Conservation (phyloP, 2,888 invertebrate genomes). For the Cantharis nigra region DNA sequence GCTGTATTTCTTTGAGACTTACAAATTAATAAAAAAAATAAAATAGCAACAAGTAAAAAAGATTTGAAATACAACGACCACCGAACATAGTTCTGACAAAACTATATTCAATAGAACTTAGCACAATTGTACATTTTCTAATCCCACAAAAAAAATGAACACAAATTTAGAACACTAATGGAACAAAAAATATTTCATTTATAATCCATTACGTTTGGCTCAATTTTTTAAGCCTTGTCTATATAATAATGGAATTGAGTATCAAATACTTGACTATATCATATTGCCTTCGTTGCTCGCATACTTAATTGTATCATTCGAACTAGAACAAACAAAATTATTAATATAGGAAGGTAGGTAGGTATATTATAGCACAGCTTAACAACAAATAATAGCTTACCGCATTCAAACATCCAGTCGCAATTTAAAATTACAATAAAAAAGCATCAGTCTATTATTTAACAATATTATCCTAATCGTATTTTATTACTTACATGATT, state of each 20-base stretch:
- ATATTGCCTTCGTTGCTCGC: conserved; percentile 41
- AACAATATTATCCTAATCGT: conserved; percentile 17
- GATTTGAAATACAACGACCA: background rate
- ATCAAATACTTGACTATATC: conserved; percentile 39
- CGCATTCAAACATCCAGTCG: conserved; percentile 41
- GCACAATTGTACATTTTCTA: background rate
- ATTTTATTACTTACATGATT: conserved; percentile 19
- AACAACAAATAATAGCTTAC: conserved; percentile 32
- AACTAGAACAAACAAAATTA: conserved; percentile 43
- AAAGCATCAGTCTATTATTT: conserved; percentile 52
- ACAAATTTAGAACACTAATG: conserved; percentile 34
- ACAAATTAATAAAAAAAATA: conserved; percentile 6
- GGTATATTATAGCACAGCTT: background rate
- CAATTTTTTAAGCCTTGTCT: conserved; percentile 35
- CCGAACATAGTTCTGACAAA: background rate
- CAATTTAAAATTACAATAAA: conserved; percentile 45
- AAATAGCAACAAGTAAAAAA: conserved; percentile 13
- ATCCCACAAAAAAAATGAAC: conserved; percentile 38
- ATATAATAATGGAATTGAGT: conserved; percentile 29
- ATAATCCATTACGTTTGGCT: conserved; percentile 26
- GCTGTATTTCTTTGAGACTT: conserved; percentile 40
- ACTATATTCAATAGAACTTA: conserved; percentile 9
- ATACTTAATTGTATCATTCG: conserved; percentile 36
- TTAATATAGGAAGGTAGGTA: background rate
- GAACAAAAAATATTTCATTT: conserved; percentile 13